Conservation (phyloP, 2,888 invertebrate genomes). For the Hofmannophila pseudospretella region DNA sequence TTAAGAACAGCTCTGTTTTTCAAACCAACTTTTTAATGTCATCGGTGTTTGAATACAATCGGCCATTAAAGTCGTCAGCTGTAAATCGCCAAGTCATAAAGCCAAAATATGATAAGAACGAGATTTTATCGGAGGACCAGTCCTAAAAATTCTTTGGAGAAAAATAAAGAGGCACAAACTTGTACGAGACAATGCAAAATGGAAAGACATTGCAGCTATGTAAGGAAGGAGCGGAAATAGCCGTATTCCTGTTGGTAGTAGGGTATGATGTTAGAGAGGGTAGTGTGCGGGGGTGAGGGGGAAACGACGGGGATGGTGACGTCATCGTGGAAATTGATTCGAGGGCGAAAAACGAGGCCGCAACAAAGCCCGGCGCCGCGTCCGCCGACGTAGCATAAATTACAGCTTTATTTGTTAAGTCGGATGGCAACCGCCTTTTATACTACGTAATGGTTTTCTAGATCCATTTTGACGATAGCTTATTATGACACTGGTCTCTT, state of each 20-base stretch:
- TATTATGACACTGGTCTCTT: slow-evolving; percentile 33
- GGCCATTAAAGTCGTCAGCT: slow-evolving; percentile 20
- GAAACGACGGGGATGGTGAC: slow-evolving; percentile 43
- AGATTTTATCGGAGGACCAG: slow-evolving; percentile 17
- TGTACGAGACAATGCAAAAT: slow-evolving; percentile 32
- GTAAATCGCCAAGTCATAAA: slow-evolving; percentile 25
- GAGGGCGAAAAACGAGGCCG: slow-evolving; percentile 67
- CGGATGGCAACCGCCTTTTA: slow-evolving; percentile 39
- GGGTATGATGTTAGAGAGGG: slow-evolving; percentile 21
- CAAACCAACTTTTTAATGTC: no score
- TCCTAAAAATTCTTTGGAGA: slow-evolving; percentile 17
- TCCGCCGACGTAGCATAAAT: slow-evolving; percentile 56
- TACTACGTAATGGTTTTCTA: slow-evolving; percentile 34
- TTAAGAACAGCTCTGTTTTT: no score
- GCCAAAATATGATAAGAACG: slow-evolving; percentile 29
- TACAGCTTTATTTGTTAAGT: slow-evolving; percentile 59
- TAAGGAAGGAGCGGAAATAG: slow-evolving; percentile 56
- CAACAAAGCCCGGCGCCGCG: slow-evolving; percentile 54
- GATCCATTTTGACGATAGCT: slow-evolving; percentile 30
- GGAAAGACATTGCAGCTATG: slow-evolving; percentile 44
- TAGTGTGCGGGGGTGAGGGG: slow-evolving; percentile 21
- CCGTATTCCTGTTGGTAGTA: slow-evolving; percentile 45
- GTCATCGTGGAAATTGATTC: slow-evolving; percentile 72
- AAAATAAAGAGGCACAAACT: slow-evolving; percentile 31
- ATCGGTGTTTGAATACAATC: no score